These are phyloP conservation scores for Protomyctophum bolini DNA, from an alignment of 2,113 vertebrate genomes.

Conservation along the genomic window DNA sequence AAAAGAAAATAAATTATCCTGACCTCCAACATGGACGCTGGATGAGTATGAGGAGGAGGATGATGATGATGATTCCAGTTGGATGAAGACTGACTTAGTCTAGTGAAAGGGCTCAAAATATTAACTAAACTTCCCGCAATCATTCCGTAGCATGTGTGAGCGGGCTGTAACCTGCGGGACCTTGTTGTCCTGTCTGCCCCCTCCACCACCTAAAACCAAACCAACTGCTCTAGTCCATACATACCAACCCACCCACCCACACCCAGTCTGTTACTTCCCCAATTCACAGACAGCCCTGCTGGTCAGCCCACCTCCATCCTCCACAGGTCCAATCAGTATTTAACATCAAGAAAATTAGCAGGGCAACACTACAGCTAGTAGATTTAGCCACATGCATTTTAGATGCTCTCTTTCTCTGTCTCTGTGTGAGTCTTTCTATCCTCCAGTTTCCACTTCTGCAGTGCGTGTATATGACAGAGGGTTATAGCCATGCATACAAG, in stretches of 20 bases:
- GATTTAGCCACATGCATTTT: constrained; percentile 6
- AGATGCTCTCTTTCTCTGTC: neutral
- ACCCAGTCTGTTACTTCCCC: neutral
- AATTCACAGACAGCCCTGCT: neutral
- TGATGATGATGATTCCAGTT: constrained; percentile 50
- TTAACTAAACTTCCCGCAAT: constrained; percentile 59
- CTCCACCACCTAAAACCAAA: constrained; percentile 13
- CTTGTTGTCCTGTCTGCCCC: constrained; percentile 3
- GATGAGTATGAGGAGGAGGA: constrained; percentile 39
- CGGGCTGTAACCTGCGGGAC: constrained; percentile 31
- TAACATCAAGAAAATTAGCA: constrained; percentile 6
- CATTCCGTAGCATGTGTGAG: constrained; percentile 65
- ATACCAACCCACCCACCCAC: neutral
- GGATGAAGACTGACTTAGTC: constrained; percentile 55
- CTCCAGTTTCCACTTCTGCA: constrained; percentile 7
- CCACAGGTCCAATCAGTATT: constrained; percentile 45
- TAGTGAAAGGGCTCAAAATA: constrained; percentile 56
- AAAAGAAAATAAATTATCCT: constrained; percentile 38
- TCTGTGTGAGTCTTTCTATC: neutral
- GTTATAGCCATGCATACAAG: neutral
- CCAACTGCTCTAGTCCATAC: neutral
- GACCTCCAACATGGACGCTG: constrained; percentile 23
- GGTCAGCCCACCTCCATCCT: neutral
- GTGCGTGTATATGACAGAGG: constrained; percentile 3
- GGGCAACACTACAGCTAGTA: constrained; percentile 42